Evolutionary conservation across 2,797 vertebrate genomes (phyloP).

Genomic region (Sardinella longiceps): DNA sequence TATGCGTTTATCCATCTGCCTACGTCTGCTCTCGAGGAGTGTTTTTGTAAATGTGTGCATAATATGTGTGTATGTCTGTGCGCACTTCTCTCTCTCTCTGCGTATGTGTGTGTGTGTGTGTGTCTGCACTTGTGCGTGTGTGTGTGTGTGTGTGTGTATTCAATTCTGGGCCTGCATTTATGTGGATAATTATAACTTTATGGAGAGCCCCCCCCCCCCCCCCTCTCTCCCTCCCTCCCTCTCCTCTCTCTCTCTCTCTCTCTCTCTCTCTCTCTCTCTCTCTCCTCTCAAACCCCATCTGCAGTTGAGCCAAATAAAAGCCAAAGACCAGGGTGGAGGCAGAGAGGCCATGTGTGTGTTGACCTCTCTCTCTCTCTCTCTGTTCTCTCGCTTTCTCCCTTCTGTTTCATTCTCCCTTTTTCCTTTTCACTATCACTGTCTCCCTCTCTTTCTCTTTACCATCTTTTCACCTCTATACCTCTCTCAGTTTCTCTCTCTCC

Average conservation of each 20-base stretch:
- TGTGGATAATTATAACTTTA: constrained; percentile 79
- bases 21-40: not conserved
- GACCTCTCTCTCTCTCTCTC: not conserved
- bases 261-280: constrained; percentile 65
- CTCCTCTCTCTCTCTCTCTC: constrained; percentile 63
- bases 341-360: not conserved
- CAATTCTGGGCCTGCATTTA: constrained; percentile 72
- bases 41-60: not conserved
- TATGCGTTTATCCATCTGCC: not conserved
- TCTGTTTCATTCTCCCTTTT: constrained; percentile 6
- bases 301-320: constrained; percentile 70
- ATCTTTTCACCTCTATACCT: too few species aligned
- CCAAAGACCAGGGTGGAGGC: constrained; percentile 63
- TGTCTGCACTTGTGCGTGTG: constrained; percentile 49
- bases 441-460: not conserved
- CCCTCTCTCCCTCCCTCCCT: constrained; percentile 63
- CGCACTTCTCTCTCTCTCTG: not conserved
- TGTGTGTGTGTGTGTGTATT: constrained; percentile 31
- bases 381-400: constrained; percentile 45
- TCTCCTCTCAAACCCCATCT: constrained; percentile 71
- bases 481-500: not conserved
- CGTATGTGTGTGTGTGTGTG: constrained; percentile 43
- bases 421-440: not conserved
- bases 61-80: not conserved
- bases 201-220: too few species aligned